Evolutionary conservation across 2,797 vertebrate species (phyloP).

Genomic region (Anisognathus igniventris): DNA sequence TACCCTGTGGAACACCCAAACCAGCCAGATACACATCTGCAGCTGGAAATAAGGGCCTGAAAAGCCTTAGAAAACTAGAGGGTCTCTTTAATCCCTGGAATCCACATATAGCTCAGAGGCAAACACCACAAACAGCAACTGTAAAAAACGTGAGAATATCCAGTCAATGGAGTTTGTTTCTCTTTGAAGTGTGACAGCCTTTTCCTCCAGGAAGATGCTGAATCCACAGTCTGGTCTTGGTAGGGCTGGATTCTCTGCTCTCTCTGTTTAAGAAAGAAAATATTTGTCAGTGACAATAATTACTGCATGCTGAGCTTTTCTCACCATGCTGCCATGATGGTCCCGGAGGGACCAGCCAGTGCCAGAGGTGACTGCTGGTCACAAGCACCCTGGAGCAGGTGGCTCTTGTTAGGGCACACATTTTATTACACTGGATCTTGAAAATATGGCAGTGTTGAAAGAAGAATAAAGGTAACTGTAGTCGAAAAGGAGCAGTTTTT

Average conservation of each 20-base stretch:
- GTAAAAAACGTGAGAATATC: not conserved
- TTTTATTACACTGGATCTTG: not conserved
- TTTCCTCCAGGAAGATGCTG: not conserved
- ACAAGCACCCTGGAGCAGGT: not conserved
- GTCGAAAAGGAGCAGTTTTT: not conserved
- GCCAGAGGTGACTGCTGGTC: not conserved
- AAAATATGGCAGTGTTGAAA: not conserved
- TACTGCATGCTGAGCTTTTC: not conserved
- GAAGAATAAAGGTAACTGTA: not conserved
- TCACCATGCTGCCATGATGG: accelerated
- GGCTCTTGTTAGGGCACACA: not conserved
- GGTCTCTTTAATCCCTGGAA: not conserved
- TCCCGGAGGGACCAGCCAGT: accelerated
- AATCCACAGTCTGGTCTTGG: not conserved
- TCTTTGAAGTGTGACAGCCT: not conserved
- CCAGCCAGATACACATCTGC: not conserved
- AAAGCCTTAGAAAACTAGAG: not conserved
- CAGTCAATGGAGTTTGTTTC: not conserved
- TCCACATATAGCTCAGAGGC: not conserved
- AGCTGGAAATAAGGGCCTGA: not conserved
- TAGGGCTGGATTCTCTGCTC: not conserved
- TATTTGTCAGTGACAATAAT: not conserved
- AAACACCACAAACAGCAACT: not conserved
- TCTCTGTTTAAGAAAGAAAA: not conserved
- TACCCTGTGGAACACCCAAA: not conserved